Conservation (phyloP, 1,140 invertebrate genomes). For the Heliothis subflexa region DNA sequence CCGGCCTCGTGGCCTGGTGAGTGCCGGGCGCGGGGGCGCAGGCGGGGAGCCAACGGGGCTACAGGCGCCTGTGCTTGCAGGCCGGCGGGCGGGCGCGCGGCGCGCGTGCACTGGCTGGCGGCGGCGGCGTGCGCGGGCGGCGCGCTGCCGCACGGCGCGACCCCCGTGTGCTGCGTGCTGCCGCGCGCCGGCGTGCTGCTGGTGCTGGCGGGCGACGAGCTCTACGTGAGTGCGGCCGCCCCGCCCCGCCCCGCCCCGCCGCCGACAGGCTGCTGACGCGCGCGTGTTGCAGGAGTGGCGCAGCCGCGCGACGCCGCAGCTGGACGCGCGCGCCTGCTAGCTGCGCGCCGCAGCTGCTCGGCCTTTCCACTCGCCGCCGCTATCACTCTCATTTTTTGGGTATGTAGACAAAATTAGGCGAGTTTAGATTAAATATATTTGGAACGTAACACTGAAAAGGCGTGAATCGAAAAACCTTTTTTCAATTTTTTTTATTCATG, state of each 20-base stretch:
- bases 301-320: constrained; percentile 15
- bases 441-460: no score
- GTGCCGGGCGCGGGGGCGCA: neutral
- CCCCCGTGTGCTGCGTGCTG: constrained; percentile 38
- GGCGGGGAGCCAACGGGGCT: neutral
- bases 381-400: no score
- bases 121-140: neutral
- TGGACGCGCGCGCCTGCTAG: neutral
- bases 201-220: constrained; percentile 44
- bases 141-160: constrained; percentile 10
- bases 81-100: constrained; percentile 4
- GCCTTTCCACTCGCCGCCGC: no score
- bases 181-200: constrained; percentile 10
- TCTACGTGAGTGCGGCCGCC: constrained; percentile 50
- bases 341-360: neutral
- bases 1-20: neutral
- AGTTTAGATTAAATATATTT: neutral
- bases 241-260: neutral
- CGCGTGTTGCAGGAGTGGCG: constrained; percentile 26
- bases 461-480: no score
- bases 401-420: neutral
- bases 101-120: neutral
- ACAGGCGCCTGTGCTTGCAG: neutral
- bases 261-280: neutral
- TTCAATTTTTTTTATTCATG: no score